Evolutionary conservation across 1,140 invertebrate genomes (phyloP).

Genomic region (Drosophila malerkotliana): DNA sequence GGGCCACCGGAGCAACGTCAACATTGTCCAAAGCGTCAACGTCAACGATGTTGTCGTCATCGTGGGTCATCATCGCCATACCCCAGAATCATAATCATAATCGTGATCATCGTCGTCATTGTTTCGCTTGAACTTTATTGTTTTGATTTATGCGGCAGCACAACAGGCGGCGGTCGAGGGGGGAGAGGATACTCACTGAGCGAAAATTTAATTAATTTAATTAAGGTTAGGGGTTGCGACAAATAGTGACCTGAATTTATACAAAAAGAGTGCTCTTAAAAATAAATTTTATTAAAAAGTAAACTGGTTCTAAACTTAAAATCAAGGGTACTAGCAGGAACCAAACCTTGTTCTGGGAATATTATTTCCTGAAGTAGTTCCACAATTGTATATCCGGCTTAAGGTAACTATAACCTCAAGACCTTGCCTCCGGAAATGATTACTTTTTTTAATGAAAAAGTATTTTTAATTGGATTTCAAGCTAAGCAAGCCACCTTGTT

Average conservation of each 20-base stretch:
- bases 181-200: constrained; percentile 4
- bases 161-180: constrained; percentile 28
- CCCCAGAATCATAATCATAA: constrained; percentile 46
- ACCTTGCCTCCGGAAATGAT: neutral
- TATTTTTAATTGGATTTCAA: neutral
- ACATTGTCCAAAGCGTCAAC: constrained; percentile 40
- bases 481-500: neutral
- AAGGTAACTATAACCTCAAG: neutral
- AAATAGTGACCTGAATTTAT: neutral
- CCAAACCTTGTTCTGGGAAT: neutral
- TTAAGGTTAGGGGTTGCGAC: neutral
- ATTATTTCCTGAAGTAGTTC: neutral
- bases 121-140: constrained; percentile 81
- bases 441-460: neutral
- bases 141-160: constrained; percentile 78
- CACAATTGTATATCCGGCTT: neutral
- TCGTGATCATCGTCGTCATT: constrained; percentile 53
- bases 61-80: constrained; percentile 60
- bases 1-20: constrained; percentile 47
- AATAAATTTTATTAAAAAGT: too few species aligned
- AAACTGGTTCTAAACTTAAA: neutral
- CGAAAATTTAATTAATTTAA: neutral
- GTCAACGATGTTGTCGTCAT: constrained; percentile 55
- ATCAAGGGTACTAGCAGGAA: neutral
- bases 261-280: too few species aligned